These are phyloP conservation scores for Caradrina clavipalpis DNA, from an alignment of 2,888 invertebrate species.

Conservation along the genomic window DNA sequence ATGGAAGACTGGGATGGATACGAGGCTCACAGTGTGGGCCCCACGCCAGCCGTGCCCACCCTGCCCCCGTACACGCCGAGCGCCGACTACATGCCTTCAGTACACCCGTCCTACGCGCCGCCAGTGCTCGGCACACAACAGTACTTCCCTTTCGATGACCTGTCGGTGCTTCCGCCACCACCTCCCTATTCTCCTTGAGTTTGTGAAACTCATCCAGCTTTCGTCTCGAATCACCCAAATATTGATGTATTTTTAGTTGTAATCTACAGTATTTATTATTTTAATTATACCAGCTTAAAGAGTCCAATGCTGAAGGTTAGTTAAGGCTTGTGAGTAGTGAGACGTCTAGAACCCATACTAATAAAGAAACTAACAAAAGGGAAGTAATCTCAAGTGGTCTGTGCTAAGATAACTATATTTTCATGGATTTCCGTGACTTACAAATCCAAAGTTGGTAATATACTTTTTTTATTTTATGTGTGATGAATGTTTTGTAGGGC, in stretches of 20 bases:
- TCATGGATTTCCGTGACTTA: slow-evolving; percentile 27
- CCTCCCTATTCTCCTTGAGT: slow-evolving; percentile 90
- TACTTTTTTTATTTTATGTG: slow-evolving; percentile 35
- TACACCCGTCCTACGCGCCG: slow-evolving; percentile 80
- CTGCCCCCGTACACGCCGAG: slow-evolving; percentile 92
- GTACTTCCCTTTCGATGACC: slow-evolving; percentile 88
- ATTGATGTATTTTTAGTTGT: slow-evolving; percentile 63
- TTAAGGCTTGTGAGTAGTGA: slow-evolving; percentile 50
- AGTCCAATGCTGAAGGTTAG: slow-evolving; percentile 46
- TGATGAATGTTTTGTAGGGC: slow-evolving; percentile 48
- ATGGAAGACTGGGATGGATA: slow-evolving; percentile 92
- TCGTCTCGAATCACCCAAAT: slow-evolving; percentile 58
- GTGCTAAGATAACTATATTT: slow-evolving; percentile 19
- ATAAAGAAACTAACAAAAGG: slow-evolving; percentile 27
- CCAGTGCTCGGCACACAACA: slow-evolving; percentile 84
- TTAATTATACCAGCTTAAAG: slow-evolving; percentile 48
- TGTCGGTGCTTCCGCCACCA: slow-evolving; percentile 87
- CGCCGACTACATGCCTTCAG: slow-evolving; percentile 79
- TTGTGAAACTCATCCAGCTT: slow-evolving; percentile 31
- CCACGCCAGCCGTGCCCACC: slow-evolving; percentile 90
- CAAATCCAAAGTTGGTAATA: slow-evolving; percentile 38
- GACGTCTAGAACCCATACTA: slow-evolving; percentile 20
- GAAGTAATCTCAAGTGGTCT: slow-evolving; percentile 55
- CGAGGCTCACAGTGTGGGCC: slow-evolving; percentile 91
- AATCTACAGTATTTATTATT: slow-evolving; percentile 63